A percentile compares a stretch with the other conserved stretches of the same genome.
Evolutionary conservation across 2,888 invertebrate species (phyloP).

Genomic region (Sinodicranocentrus sp.): DNA sequence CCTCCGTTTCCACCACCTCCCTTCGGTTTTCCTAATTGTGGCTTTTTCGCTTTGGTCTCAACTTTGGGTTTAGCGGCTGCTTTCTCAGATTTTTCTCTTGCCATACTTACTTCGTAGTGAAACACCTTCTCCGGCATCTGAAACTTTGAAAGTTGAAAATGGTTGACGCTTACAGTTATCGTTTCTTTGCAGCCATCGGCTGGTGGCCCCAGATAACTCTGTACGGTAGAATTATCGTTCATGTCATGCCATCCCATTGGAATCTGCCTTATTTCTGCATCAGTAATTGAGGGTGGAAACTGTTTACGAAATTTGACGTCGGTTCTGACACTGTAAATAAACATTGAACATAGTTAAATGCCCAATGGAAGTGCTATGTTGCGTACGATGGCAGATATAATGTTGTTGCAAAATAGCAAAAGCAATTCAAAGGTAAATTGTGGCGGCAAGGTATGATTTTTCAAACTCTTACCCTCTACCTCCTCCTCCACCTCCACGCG

Average conservation of each 20-base stretch:
- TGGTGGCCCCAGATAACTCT: constrained; percentile 27
- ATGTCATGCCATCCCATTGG: constrained; percentile 31
- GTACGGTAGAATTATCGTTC: constrained; percentile 9
- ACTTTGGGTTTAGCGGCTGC: not conserved
- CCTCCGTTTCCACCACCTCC: not conserved
- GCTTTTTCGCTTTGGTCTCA: not conserved
- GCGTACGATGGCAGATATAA: too few species aligned
- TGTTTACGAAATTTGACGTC: not conserved
- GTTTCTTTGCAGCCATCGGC: constrained; percentile 1
- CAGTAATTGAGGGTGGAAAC: not conserved
- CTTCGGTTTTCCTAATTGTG: not conserved
- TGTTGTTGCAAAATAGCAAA: not conserved
- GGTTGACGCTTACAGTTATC: constrained; percentile 40
- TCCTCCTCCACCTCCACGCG: not conserved
- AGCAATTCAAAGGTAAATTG: not conserved
- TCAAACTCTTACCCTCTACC: not conserved
- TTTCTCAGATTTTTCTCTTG: not conserved
- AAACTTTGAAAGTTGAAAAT: constrained; percentile 29
- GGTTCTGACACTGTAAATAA: not conserved
- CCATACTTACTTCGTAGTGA: constrained; percentile 50
- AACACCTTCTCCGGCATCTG: constrained; percentile 16
- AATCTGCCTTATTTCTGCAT: too few species aligned
- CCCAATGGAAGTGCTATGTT: not conserved
- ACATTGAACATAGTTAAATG: too few species aligned
- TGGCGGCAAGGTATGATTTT: not conserved